These are phyloP conservation scores for Taurulus bubalis DNA, from an alignment of 2,113 vertebrate species.

Conservation along the genomic window DNA sequence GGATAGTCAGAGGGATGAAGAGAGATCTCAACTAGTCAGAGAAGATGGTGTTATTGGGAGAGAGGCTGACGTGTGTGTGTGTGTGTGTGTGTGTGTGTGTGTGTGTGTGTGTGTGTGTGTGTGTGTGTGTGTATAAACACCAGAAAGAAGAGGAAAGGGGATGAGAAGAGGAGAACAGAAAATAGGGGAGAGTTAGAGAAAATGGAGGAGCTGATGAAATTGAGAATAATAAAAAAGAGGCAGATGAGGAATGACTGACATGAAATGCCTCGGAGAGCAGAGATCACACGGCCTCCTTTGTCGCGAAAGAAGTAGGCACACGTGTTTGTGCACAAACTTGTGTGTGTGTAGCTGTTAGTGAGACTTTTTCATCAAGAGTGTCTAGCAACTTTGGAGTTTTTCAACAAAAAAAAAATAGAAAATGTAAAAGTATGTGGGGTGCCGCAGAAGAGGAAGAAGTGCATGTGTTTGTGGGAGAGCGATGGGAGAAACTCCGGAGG, in stretches of 20 bases:
- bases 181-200: not conserved
- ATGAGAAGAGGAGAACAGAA: not conserved
- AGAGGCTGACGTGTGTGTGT: not conserved
- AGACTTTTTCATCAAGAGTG: slow-evolving; percentile 3
- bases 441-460: not conserved
- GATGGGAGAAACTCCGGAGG: slow-evolving; percentile 19
- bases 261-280: slow-evolving; percentile 20
- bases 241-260: slow-evolving; percentile 26
- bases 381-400: slow-evolving; percentile 11
- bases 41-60: slow-evolving; percentile 4
- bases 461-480: slow-evolving; percentile 13
- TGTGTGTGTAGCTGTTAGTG: slow-evolving; percentile 3
- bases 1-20: not conserved
- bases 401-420: slow-evolving; percentile 34
- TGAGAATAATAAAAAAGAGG: not conserved
- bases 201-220: slow-evolving; percentile 22
- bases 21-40: slow-evolving; percentile 12
- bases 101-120: not conserved
- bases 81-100: not conserved
- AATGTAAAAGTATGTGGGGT: slow-evolving; percentile 21
- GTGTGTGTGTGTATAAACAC: slow-evolving; percentile 7
- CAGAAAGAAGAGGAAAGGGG: not conserved
- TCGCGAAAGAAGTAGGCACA: slow-evolving; percentile 1
- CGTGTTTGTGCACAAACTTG: not conserved
- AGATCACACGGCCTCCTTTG: slow-evolving; percentile 15